Percentiles rank a stretch among this genome's conserved stretches.
Evolutionary conservation across 2,888 invertebrate genomes (phyloP).

Genomic region (Slavum lentiscoides): DNA sequence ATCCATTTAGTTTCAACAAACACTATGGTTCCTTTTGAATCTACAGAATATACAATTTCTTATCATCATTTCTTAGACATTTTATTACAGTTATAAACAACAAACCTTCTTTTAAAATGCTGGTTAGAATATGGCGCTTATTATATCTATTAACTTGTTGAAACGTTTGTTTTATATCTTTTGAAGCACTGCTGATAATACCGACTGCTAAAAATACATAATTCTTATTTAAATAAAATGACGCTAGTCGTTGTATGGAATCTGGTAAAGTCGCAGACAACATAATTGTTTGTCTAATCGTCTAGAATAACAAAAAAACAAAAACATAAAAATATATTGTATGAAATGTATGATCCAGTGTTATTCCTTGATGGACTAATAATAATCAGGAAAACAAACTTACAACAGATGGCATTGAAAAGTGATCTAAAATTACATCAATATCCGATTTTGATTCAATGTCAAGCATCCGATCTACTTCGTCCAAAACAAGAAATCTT

Average conservation of each 20-base stretch:
- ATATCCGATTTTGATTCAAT: conserved; percentile 70
- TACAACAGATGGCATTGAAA: conserved; percentile 66
- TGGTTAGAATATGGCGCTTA: conserved; percentile 74
- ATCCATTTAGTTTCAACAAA: conserved; percentile 90
- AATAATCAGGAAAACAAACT: conserved; percentile 58
- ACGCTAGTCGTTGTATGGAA: conserved; percentile 78
- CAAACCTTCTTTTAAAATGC: conserved; percentile 65
- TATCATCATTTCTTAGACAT: background rate
- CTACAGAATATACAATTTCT: conserved; percentile 8
- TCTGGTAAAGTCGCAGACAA: conserved; percentile 78
- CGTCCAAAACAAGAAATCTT: conserved; percentile 75
- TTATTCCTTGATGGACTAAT: background rate
- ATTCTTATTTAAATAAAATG: conserved; percentile 71
- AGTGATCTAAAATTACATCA: conserved; percentile 68
- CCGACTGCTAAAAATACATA: conserved; percentile 89
- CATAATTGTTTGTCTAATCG: conserved; percentile 69
- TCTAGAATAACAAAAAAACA: conserved; percentile 17
- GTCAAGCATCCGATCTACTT: conserved; percentile 80
- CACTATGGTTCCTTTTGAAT: conserved; percentile 68
- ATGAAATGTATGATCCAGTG: background rate
- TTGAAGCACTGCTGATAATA: conserved; percentile 88
- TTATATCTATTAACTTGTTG: conserved; percentile 71
- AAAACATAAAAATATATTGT: background rate
- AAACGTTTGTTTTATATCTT: conserved; percentile 84
- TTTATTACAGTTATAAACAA: background rate